These are phyloP conservation scores for Hexactinellida sp. DNA, from an alignment of 37 sponge, comb jelly and placozoan genomes.

Conservation along the genomic window DNA sequence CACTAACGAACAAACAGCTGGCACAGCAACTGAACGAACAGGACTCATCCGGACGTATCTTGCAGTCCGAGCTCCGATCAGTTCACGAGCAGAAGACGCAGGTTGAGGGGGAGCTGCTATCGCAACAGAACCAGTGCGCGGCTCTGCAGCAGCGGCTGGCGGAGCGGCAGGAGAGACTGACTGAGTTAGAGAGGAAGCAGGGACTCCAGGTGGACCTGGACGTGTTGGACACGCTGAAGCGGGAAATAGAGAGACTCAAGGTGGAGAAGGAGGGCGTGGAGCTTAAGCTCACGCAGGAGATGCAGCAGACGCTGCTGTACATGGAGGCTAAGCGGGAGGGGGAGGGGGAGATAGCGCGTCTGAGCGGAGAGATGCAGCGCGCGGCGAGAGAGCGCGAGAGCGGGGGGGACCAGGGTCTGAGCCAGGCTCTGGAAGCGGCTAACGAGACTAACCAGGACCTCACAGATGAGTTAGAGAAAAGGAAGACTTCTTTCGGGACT, in stretches of 20 bases:
- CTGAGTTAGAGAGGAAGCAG: neutral
- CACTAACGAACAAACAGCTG: neutral
- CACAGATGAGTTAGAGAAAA: neutral
- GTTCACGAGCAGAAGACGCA: neutral
- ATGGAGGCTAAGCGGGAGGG: neutral
- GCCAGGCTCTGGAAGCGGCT: neutral
- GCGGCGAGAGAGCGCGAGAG: neutral
- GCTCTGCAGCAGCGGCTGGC: neutral
- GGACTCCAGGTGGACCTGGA: neutral
- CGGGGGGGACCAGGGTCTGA: neutral
- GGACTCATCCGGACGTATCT: neutral
- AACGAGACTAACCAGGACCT: neutral
- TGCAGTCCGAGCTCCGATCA: neutral
- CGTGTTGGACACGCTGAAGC: neutral
- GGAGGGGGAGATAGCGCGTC: neutral
- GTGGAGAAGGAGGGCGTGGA: neutral
- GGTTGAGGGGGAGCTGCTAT: neutral
- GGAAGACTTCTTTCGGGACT: neutral
- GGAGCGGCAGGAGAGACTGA: neutral
- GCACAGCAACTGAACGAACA: neutral
- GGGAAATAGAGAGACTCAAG: neutral
- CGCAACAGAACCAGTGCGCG: neutral
- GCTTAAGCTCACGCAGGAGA: neutral
- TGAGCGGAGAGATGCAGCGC: neutral
- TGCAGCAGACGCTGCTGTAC: neutral